Evolutionary conservation across 1,140 invertebrate genomes (phyloP).

Genomic region (Drosophila albomicans): DNA sequence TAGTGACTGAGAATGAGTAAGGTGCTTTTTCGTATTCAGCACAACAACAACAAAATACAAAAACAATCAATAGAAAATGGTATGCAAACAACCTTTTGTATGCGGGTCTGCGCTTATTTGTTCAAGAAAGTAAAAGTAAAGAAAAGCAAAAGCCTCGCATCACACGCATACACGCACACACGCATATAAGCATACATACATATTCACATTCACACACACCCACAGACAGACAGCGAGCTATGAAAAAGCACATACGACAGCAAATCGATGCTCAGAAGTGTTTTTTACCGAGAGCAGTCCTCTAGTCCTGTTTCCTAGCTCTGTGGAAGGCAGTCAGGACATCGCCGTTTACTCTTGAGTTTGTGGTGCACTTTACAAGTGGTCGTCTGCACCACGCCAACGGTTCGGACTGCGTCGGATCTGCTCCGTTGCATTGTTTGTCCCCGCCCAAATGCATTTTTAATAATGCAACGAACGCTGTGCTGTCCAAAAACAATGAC

Average conservation of each 20-base stretch:
- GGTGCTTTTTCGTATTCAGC: constrained; percentile 39
- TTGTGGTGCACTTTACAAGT: constrained; percentile 39
- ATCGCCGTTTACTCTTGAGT: constrained; percentile 1
- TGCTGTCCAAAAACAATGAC: constrained; percentile 77
- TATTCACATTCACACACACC: constrained; percentile 29
- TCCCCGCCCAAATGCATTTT: constrained; percentile 63
- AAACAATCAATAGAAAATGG: constrained; percentile 80
- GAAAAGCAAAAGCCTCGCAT: constrained; percentile 46
- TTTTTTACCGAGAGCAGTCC: neutral
- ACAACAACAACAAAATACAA: constrained; percentile 49
- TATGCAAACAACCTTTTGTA: constrained; percentile 74
- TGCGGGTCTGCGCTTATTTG: constrained; percentile 62
- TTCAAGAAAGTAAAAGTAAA: constrained; percentile 68
- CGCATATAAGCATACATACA: neutral
- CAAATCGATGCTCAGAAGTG: constrained; percentile 14
- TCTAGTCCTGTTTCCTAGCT: neutral
- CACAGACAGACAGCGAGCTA: neutral
- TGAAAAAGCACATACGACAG: neutral
- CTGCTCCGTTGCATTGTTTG: constrained; percentile 3
- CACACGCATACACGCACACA: constrained; percentile 16
- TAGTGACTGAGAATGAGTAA: neutral
- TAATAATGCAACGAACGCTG: constrained; percentile 69
- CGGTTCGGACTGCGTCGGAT: neutral
- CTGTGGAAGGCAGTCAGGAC: neutral
- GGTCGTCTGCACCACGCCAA: neutral